phyloP scores from a whole-genome alignment of 2,797 vertebrate species.

The Babyrousa celebensis region DNA sequence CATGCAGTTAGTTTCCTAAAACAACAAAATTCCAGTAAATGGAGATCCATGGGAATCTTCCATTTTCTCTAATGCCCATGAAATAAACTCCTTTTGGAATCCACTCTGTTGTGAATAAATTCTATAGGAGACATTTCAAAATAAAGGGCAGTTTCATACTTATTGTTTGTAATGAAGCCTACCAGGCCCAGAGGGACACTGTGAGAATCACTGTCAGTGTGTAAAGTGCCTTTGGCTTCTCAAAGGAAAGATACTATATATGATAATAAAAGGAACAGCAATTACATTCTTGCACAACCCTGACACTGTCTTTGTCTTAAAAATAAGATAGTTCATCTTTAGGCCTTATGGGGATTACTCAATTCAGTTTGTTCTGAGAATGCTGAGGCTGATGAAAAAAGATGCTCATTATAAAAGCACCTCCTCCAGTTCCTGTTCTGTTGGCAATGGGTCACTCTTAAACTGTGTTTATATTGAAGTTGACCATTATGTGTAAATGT shows the following conservation, averaged over 20 bases:
- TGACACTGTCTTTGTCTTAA: slow-evolving; percentile 79
- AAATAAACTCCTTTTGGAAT: slow-evolving; percentile 57
- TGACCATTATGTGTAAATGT: neutral
- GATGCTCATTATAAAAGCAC: slow-evolving; percentile 70
- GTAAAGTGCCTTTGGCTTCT: slow-evolving; percentile 80
- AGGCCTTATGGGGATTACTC: slow-evolving; percentile 68
- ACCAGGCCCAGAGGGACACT: slow-evolving; percentile 44
- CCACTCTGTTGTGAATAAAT: slow-evolving; percentile 21
- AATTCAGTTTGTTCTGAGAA: slow-evolving; percentile 80
- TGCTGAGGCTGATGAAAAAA: slow-evolving; percentile 66
- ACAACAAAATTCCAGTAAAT: slow-evolving; percentile 39
- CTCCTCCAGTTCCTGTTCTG: slow-evolving; percentile 46
- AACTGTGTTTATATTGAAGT: slow-evolving; percentile 34
- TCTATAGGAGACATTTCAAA: slow-evolving; percentile 72
- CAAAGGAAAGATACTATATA: slow-evolving; percentile 76
- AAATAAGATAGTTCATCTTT: slow-evolving; percentile 77
- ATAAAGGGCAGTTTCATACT: slow-evolving; percentile 80
- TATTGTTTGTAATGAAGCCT: slow-evolving; percentile 79
- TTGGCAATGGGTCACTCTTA: slow-evolving; percentile 48
- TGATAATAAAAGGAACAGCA: slow-evolving; percentile 78
- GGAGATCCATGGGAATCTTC: neutral
- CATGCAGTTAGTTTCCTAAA: slow-evolving; percentile 1
- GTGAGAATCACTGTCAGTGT: slow-evolving; percentile 75
- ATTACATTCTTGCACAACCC: slow-evolving; percentile 72
- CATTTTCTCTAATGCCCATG: neutral